A percentile compares a stretch with the other conserved stretches of the same genome.
Conservation (phyloP, 2,113 vertebrate species). For the Pagrus major region DNA sequence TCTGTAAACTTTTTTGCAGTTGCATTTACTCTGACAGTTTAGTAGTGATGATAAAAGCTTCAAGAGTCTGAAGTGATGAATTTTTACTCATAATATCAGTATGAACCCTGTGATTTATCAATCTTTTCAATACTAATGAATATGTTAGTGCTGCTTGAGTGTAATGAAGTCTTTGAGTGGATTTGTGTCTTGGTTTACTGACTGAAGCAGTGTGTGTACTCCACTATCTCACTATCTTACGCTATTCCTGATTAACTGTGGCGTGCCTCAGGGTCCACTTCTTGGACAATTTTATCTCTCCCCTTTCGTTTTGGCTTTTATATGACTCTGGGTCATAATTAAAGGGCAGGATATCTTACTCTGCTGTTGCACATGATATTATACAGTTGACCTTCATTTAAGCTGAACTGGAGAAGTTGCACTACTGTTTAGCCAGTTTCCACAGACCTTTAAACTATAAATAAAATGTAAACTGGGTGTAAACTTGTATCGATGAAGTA, state of each 20-base stretch:
- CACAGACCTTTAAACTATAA: background rate
- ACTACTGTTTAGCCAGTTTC: background rate
- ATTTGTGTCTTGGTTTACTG: background rate
- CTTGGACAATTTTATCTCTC: background rate
- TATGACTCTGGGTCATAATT: background rate
- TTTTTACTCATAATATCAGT: no score
- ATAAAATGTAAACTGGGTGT: background rate
- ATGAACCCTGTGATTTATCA: no score
- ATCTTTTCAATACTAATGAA: background rate
- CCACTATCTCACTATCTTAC: background rate
- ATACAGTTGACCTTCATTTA: background rate
- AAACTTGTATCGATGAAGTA: background rate
- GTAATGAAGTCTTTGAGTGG: background rate
- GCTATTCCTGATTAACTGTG: background rate
- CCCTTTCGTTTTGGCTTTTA: background rate
- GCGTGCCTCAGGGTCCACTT: slow-evolving; percentile 4
- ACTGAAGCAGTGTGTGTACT: background rate
- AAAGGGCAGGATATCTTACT: background rate
- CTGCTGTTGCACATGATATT: background rate
- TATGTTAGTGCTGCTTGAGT: background rate
- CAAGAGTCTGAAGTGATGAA: no score
- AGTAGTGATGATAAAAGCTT: no score
- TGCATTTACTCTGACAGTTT: no score
- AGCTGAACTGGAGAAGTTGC: background rate
- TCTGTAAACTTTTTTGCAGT: no score